A percentile compares a stretch with the other conserved stretches of the same genome.
Conservation (phyloP, 2,888 invertebrate species). For the Sericinus montela region DNA sequence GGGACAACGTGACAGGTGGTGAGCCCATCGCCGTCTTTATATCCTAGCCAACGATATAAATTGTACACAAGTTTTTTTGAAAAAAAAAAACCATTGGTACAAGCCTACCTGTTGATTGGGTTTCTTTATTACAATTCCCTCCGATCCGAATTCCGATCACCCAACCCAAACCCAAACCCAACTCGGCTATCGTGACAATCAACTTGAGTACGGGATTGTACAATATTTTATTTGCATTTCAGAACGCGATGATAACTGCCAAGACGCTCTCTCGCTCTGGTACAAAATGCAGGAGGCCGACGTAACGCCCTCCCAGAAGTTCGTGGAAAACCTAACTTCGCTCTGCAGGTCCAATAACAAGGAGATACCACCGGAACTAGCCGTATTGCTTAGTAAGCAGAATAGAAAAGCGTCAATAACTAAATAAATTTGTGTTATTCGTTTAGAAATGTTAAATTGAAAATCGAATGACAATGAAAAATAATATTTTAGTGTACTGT, state of each 20-base stretch:
- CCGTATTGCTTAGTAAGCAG: conserved; percentile 37
- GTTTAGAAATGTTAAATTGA: neutral
- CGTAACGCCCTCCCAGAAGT: conserved; percentile 55
- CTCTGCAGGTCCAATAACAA: conserved; percentile 55
- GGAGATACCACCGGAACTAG: conserved; percentile 47
- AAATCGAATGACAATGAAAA: neutral
- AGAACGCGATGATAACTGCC: conserved; percentile 71
- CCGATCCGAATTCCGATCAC: too few species aligned
- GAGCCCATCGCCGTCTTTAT: too few species aligned
- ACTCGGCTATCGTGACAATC: too few species aligned
- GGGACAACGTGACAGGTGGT: too few species aligned
- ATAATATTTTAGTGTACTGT: neutral
- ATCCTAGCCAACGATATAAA: too few species aligned
- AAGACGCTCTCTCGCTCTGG: conserved; percentile 64
- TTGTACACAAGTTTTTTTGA: too few species aligned
- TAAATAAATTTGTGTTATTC: neutral
- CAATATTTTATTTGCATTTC: conserved; percentile 25
- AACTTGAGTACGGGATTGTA: too few species aligned
- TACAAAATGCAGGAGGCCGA: conserved; percentile 65
- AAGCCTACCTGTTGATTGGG: too few species aligned
- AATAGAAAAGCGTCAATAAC: conserved; percentile 22
- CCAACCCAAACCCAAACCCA: too few species aligned
- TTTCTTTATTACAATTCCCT: too few species aligned
- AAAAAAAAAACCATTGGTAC: too few species aligned
- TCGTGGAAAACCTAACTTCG: conserved; percentile 50